These are phyloP conservation scores for Cyprinodon diabolis DNA, from an alignment of 2,797 vertebrate genomes.

Conservation along the genomic window DNA sequence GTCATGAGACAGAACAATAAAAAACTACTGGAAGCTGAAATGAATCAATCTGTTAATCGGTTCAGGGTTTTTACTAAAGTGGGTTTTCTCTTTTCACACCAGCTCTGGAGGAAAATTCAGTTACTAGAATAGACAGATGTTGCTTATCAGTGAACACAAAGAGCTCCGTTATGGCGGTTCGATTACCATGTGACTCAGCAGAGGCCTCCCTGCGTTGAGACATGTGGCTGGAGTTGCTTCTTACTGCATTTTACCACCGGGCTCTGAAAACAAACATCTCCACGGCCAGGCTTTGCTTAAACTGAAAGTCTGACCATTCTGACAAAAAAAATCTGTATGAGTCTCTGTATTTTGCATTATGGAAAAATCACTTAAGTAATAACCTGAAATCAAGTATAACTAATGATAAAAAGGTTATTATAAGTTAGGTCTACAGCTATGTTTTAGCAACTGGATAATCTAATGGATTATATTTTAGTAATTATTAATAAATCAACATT, in stretches of 20 bases:
- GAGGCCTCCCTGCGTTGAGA: constrained; percentile 47
- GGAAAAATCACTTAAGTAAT: neutral
- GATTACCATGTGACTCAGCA: constrained; percentile 70
- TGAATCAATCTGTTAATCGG: constrained; percentile 21
- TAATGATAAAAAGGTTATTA: too few relatives aligned
- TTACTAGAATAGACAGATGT: constrained; percentile 72
- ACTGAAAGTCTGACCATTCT: neutral
- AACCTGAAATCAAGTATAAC: neutral
- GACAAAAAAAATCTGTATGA: neutral
- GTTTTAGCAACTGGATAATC: too few relatives aligned
- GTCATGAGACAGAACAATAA: constrained; percentile 6
- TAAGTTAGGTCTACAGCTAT: too few relatives aligned
- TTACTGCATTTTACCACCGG: constrained; percentile 18
- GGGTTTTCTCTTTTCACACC: constrained; percentile 8
- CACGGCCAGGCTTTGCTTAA: neutral
- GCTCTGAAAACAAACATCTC: constrained; percentile 22
- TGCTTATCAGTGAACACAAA: constrained; percentile 70
- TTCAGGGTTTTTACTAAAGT: neutral
- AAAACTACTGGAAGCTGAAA: constrained; percentile 2
- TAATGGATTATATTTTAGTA: too few relatives aligned
- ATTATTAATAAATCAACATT: too few relatives aligned
- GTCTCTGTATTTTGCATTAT: too few relatives aligned
- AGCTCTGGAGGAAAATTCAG: constrained; percentile 37
- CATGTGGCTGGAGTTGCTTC: constrained; percentile 37
- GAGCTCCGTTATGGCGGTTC: constrained; percentile 58